Conservation (phyloP, 2,797 vertebrate genomes). For the Oryzias sinensis region DNA sequence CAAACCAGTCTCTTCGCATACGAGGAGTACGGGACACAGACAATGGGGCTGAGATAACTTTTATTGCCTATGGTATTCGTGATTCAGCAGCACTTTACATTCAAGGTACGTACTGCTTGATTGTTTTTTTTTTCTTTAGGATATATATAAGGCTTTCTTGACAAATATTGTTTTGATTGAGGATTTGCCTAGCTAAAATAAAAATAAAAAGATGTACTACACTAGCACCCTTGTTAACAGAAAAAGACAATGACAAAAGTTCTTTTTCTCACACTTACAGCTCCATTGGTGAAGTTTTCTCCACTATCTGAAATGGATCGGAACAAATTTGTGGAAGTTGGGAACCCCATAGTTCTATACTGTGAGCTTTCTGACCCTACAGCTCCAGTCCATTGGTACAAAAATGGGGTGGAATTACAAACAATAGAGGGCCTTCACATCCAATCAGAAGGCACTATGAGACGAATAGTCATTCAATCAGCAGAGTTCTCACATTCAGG, state of each 20-base stretch:
- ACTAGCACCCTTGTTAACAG: too few relatives aligned
- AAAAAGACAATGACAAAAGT: not conserved
- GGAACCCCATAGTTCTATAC: constrained; percentile 84
- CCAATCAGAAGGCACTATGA: constrained; percentile 83
- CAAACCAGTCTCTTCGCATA: constrained; percentile 85
- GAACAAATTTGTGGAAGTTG: constrained; percentile 83
- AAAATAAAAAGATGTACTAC: too few relatives aligned
- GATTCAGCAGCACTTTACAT: constrained; percentile 88
- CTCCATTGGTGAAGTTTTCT: constrained; percentile 83
- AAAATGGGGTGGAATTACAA: constrained; percentile 78
- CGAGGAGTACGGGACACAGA: constrained; percentile 77
- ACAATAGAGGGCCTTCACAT: constrained; percentile 79
- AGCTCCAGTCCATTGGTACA: constrained; percentile 81
- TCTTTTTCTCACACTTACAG: constrained; percentile 55
- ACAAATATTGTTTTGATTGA: too few relatives aligned
- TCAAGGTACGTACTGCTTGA: constrained; percentile 78
- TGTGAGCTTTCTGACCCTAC: constrained; percentile 82
- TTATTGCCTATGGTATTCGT: constrained; percentile 83
- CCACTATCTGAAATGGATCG: constrained; percentile 83
- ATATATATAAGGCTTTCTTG: not conserved
- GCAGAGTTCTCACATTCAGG: constrained; percentile 82
- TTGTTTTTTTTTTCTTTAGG: too few relatives aligned
- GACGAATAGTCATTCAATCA: constrained; percentile 83
- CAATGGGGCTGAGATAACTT: constrained; percentile 86
- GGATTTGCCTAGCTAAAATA: too few relatives aligned